Evolutionary conservation across 2,797 vertebrate species (phyloP).

Genomic region (Hirundo rustica): DNA sequence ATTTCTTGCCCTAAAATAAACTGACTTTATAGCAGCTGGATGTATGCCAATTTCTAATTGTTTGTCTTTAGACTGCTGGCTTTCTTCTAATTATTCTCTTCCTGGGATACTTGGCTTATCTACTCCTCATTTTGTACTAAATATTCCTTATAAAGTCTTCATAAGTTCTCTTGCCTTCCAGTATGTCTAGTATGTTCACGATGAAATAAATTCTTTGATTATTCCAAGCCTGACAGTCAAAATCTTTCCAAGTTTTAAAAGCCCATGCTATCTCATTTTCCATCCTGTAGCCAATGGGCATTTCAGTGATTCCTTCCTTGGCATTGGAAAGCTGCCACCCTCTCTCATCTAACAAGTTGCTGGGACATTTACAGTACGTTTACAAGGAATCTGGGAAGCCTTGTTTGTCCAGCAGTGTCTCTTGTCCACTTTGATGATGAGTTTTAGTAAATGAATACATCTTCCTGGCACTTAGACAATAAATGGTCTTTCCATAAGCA

Average conservation of each 20-base stretch:
- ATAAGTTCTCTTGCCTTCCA: conserved; percentile 15
- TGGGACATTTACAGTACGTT: neutral
- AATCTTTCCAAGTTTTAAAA: conserved; percentile 42
- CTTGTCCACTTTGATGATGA: neutral
- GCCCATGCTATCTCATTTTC: neutral
- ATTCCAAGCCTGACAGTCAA: conserved; percentile 21
- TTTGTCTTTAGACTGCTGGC: conserved; percentile 62
- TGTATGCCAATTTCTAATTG: conserved; percentile 65
- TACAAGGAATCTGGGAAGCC: neutral
- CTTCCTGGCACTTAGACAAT: neutral
- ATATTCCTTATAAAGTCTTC: conserved; percentile 56
- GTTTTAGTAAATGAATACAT: neutral
- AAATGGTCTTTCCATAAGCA: neutral
- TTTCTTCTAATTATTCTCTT: conserved; percentile 74
- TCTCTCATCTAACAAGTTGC: neutral
- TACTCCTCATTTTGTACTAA: conserved; percentile 41
- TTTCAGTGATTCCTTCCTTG: neutral
- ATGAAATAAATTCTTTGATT: conserved; percentile 38
- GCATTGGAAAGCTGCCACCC: neutral
- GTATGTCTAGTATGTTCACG: neutral
- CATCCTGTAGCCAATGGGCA: conserved; percentile 7
- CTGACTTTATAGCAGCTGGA: conserved; percentile 64
- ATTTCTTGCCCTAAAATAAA: conserved; percentile 60
- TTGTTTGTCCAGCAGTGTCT: neutral
- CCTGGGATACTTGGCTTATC: conserved; percentile 61